Conservation (phyloP, 2,113 vertebrate genomes). For the Aspidoscelis tigris region DNA sequence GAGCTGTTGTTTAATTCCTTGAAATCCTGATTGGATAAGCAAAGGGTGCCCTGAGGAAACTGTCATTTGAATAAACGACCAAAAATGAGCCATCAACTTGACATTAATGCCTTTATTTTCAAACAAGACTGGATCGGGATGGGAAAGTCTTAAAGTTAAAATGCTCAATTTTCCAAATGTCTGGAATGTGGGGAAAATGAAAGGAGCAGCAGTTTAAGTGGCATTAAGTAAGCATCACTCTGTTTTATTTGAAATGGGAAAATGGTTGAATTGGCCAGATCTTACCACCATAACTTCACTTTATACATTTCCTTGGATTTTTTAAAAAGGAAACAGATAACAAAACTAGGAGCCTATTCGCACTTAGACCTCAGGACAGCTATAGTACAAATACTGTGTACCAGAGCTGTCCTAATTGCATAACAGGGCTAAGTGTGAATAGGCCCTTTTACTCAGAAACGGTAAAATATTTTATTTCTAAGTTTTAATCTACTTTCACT, state of each 20-base stretch:
- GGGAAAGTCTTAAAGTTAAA: constrained; percentile 62
- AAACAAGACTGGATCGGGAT: constrained; percentile 60
- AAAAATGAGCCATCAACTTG: constrained; percentile 56
- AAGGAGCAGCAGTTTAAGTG: constrained; percentile 52
- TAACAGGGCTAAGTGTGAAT: too few relatives aligned
- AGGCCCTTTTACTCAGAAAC: too few relatives aligned
- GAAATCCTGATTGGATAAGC: constrained; percentile 3
- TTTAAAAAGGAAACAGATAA: not conserved
- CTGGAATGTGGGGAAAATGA: constrained; percentile 55
- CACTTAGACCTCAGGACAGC: too few relatives aligned
- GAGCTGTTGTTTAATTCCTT: constrained; percentile 25
- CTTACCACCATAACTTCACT: constrained; percentile 38
- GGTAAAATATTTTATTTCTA: too few relatives aligned
- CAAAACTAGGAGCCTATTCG: not conserved
- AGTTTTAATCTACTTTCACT: too few relatives aligned
- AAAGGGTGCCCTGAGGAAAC: not conserved
- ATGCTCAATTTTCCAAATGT: constrained; percentile 57
- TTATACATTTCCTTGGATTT: constrained; percentile 44
- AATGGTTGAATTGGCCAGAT: constrained; percentile 55
- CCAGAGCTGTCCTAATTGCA: too few relatives aligned
- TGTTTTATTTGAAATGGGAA: constrained; percentile 46
- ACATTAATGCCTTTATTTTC: constrained; percentile 49
- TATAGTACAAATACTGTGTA: too few relatives aligned
- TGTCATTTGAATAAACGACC: constrained; percentile 18
- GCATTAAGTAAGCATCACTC: not conserved